Conservation (phyloP, 2,888 invertebrate genomes). For the Pocota personata region DNA sequence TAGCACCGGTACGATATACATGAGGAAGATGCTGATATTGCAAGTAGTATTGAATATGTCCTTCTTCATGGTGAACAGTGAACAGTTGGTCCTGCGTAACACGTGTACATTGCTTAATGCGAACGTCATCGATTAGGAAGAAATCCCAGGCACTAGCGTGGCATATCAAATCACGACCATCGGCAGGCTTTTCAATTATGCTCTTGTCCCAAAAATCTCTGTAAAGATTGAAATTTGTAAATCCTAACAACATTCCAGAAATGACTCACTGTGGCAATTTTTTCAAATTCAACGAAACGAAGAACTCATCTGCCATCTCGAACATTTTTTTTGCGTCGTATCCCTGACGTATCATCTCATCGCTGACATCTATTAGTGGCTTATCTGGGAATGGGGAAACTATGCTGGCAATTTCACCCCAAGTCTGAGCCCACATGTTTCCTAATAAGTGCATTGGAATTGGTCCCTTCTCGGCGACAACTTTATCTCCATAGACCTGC, state of each 20-base stretch:
- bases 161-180: slow-evolving; percentile 89
- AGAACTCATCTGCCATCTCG: slow-evolving; percentile 92
- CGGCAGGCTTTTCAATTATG: slow-evolving; percentile 90
- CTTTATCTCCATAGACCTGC: slow-evolving; percentile 88
- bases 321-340: slow-evolving; percentile 92
- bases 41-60: slow-evolving; percentile 88
- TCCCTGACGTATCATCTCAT: slow-evolving; percentile 88
- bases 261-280: slow-evolving; percentile 86
- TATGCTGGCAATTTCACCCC: slow-evolving; percentile 84
- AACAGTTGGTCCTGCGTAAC: slow-evolving; percentile 85
- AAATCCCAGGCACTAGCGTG: slow-evolving; percentile 97
- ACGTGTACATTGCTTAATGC: slow-evolving; percentile 87
- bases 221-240: background rate
- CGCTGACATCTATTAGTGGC: slow-evolving; percentile 88
- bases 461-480: slow-evolving; percentile 87
- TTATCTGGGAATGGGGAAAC: slow-evolving; percentile 90
- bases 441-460: slow-evolving; percentile 91
- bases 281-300: slow-evolving; percentile 91
- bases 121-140: slow-evolving; percentile 90
- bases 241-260: background rate
- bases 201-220: slow-evolving; percentile 93
- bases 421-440: slow-evolving; percentile 93
- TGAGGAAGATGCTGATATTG: slow-evolving; percentile 86
- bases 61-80: slow-evolving; percentile 88
- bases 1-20: slow-evolving; percentile 85